Base-by-base conservation (phyloP, 2,797 vertebrate genomes). In the Semaprochilodus insignis region DNA sequence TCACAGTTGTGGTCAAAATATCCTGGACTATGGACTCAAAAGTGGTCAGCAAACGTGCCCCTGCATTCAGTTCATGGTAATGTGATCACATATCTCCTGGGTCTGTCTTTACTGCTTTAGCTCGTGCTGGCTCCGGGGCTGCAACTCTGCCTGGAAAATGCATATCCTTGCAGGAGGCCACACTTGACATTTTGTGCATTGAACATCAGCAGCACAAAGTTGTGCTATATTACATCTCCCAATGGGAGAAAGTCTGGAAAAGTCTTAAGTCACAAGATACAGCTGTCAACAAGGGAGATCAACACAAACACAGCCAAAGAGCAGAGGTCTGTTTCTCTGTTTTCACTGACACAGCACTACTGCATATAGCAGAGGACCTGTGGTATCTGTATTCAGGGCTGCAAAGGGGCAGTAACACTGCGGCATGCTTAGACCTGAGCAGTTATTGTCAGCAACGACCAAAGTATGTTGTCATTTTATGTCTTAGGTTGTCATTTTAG, bases 81-180 rank as follows among this genome's bases (percentile, higher is more conserved):
- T 79, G 69, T 82, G 51, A 82, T 85, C 71, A 74, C 21, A 40
- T 63, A 17, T 78, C 17, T 73, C 59, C 27, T n/a, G 27, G 51
- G 2, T 83, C 59, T 66, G 69, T 19, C 44, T 74, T 78, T 36
- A 13, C 36, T n/a, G 67, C 78, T 78, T 84, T 77, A 84, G 84
- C 82, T 90, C 88, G 87, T 88, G 85, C 90, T 91, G 88, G 88
- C 90, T 79, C 59, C 25, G 36, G 69, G 87, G 83, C 79, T 81
- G 83, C 82, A 84, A 78, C 23, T 80, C 81, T 80, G 87, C 91
- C 92, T 94, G 92, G 91, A 92, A 94, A 94, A 93, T 83, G 73
- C 89, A 91, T 92, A 92, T 91, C 87, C 78, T 80, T 88, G 86
- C 85, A 76, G 81, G 85, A 74, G 88, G 81, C 74, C 14, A 3